phyloP scores from a whole-genome alignment of 2,888 invertebrate genomes.

The Oligia latruncula region DNA sequence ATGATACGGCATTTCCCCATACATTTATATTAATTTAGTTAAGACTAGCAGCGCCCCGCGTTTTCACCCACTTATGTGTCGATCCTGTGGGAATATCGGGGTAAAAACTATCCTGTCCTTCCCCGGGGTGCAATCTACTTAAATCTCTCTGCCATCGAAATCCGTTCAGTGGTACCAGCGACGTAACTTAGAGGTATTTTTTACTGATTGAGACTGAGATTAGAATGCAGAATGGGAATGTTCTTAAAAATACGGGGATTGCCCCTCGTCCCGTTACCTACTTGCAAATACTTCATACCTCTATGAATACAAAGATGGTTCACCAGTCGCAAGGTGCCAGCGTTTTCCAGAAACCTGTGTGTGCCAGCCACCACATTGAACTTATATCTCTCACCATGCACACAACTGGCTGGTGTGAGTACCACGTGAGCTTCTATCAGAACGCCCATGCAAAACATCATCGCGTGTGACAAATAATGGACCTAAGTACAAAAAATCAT shows the following conservation, averaged over 20 bases:
- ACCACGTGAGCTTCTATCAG: constrained; percentile 85
- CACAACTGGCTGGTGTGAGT: constrained; percentile 83
- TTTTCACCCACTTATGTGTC: too few relatives aligned
- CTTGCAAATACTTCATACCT: constrained; percentile 69
- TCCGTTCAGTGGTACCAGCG: too few relatives aligned
- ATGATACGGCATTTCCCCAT: too few relatives aligned
- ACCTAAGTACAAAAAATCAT: constrained; percentile 70
- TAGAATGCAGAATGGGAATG: background rate
- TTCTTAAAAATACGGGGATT: background rate
- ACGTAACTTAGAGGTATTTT: too few relatives aligned
- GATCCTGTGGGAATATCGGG: too few relatives aligned
- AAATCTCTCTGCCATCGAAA: too few relatives aligned
- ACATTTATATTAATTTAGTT: too few relatives aligned
- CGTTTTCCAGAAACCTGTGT: constrained; percentile 77
- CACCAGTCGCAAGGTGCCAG: constrained; percentile 74
- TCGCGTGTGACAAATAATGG: constrained; percentile 82
- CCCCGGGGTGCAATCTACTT: too few relatives aligned
- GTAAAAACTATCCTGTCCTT: too few relatives aligned
- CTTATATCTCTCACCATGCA: constrained; percentile 80
- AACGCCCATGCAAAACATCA: constrained; percentile 84
- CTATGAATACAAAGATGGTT: constrained; percentile 81
- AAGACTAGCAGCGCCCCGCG: too few relatives aligned
- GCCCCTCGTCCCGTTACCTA: background rate
- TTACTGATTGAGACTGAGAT: background rate
- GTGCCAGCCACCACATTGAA: constrained; percentile 81